Base-by-base conservation (phyloP, 1,140 invertebrate genomes). In the Halyomorpha halys region DNA sequence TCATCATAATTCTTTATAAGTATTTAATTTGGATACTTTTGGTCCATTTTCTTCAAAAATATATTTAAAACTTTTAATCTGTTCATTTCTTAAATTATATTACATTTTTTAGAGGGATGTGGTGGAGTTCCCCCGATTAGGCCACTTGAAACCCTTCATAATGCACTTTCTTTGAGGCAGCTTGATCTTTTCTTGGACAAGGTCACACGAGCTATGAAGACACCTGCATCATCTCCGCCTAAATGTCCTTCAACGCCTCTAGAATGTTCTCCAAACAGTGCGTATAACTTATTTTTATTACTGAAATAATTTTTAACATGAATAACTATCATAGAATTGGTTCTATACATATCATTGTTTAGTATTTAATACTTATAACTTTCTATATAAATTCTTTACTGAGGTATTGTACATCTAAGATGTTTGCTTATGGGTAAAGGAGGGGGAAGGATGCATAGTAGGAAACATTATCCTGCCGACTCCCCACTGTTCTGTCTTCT, bases 121-220 rank as follows among this genome's bases (percentile, higher is more conserved):
- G 88, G 87, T 27, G 88, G 91, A 69, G 93, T 97, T 53, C 94
- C 94, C 44, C 86, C 91, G 0, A 94, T 98, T 68, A 82, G 93
- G 56, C 93, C 94, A 0, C 73, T 98, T 71, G 94, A 98, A 77
- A 98, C 95, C 3, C 77, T 98, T 39, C 94, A 98, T 77, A 97
- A 98, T 77, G 90, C 93, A 30, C 76, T 98, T 65, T 97, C 93
- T 27, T 78, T 97, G 67, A 83, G 86, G 44, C 91, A 97, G 73
- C 75, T 98, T 68, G 93, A 96, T 73, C 77, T 77, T 5, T 97
- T 96, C 74, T 76, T 98, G 69, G 87, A 90, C 69, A 81, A 84
- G 68, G 90, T 93, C 80, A 90, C 88, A 0, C 78, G 80, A 27
- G 80, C 82, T 8, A 83, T 83, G 65, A 79, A 83, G 39, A 86